phyloP scores from a whole-genome alignment of 1,140 invertebrate genomes.

The Orchestia grillus region DNA sequence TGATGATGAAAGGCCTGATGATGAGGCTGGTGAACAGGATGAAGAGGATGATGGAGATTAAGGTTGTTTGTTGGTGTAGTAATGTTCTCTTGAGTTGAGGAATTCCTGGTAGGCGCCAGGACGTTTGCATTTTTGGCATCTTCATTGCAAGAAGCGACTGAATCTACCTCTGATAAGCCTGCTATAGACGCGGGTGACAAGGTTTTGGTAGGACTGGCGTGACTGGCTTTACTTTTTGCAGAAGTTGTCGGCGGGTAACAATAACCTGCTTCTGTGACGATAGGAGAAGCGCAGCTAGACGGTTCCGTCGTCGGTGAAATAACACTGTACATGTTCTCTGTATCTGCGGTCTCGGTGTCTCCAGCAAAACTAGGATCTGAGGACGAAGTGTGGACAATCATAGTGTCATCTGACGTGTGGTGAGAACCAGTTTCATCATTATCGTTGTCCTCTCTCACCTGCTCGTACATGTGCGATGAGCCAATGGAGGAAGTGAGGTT shows the following conservation, averaged over 20 bases:
- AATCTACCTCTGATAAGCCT: background rate
- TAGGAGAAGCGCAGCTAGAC: conserved; percentile 63
- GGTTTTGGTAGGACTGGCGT: background rate
- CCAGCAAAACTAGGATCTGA: conserved; percentile 64
- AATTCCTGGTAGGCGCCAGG: background rate
- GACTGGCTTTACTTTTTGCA: background rate
- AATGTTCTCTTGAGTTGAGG: background rate
- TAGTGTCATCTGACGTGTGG: conserved; percentile 67
- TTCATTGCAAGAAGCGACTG: background rate
- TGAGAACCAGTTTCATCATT: conserved; percentile 61
- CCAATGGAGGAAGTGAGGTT: conserved; percentile 60
- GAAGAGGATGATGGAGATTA: conserved; percentile 37
- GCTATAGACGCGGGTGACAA: background rate
- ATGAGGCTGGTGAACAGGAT: conserved; percentile 24
- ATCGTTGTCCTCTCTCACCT: conserved; percentile 61
- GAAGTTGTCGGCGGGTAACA: background rate
- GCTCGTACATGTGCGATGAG: conserved; percentile 64
- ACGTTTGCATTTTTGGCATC: background rate
- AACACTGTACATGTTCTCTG: conserved; percentile 67
- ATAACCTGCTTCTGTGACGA: conserved; percentile 65
- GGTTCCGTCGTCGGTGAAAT: conserved; percentile 65
- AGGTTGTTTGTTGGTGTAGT: background rate
- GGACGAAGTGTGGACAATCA: conserved; percentile 68
- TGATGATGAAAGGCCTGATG: conserved; percentile 46
- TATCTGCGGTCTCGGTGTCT: conserved; percentile 64